Evolutionary conservation across 1,140 invertebrate species (phyloP).

Genomic region (Nasonia longicornis): DNA sequence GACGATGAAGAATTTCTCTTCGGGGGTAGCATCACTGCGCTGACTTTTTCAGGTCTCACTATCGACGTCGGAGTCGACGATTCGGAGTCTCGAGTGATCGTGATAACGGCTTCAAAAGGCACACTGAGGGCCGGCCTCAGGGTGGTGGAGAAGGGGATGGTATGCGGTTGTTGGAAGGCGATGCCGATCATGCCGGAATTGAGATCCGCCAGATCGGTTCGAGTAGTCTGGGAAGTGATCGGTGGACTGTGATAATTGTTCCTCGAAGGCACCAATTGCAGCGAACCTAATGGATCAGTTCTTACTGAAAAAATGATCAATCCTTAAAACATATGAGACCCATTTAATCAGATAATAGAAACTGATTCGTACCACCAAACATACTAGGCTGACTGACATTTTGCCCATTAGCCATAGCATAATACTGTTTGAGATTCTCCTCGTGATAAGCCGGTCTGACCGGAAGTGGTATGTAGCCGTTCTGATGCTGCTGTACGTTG

Average conservation of each 20-base stretch:
- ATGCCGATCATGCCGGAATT: neutral
- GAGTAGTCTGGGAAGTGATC: neutral
- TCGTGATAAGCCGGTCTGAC: neutral
- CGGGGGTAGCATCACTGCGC: neutral
- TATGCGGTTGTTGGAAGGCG: neutral
- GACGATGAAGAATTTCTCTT: neutral
- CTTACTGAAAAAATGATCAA: neutral
- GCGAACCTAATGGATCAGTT: conserved; percentile 10
- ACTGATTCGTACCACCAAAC: neutral
- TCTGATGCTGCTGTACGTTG: conserved; percentile 24
- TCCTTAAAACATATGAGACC: neutral
- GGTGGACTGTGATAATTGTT: neutral
- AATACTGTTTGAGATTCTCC: conserved; percentile 20
- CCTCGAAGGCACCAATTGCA: neutral
- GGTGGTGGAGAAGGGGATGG: neutral
- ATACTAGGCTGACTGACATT: neutral
- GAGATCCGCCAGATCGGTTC: neutral
- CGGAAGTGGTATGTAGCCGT: conserved; percentile 23
- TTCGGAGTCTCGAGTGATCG: conserved; percentile 51
- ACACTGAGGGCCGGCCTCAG: conserved; percentile 55
- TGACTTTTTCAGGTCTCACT: neutral
- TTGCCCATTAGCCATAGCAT: neutral
- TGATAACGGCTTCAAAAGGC: conserved; percentile 63
- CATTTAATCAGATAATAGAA: neutral
- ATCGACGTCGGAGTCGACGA: neutral